A percentile compares a stretch with the other conserved stretches of the same genome.
phyloP scores from a whole-genome alignment of 2,113 vertebrate genomes.

The Dicrurus megarhynchus region DNA sequence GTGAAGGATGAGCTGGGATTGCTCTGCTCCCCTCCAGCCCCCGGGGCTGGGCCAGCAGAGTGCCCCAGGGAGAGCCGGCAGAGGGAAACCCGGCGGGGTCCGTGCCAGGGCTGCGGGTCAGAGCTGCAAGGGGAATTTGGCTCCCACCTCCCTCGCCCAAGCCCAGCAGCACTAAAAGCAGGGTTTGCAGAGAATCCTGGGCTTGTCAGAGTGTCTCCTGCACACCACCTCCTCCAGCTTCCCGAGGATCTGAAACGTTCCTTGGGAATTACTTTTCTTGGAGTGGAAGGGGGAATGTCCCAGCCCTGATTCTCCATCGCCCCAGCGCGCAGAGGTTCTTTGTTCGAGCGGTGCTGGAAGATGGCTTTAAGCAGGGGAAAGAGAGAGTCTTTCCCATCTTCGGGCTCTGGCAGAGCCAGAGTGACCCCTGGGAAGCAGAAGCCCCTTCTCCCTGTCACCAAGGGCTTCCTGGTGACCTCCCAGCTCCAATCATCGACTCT shows the following conservation, averaged over 20 bases:
- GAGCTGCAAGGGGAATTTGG: background rate
- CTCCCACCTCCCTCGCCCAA: background rate
- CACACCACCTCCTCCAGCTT: background rate
- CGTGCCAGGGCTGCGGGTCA: accelerated
- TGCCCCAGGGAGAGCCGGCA: background rate
- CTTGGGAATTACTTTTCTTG: background rate
- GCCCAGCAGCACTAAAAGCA: background rate
- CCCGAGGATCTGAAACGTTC: background rate
- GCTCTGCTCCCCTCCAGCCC: background rate
- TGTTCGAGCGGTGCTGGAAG: background rate
- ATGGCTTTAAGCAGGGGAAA: background rate
- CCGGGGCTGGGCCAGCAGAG: background rate
- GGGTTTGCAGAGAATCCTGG: background rate
- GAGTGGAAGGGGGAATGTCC: background rate
- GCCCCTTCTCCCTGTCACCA: background rate
- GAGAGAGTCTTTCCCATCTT: background rate
- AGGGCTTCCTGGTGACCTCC: background rate
- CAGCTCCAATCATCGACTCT: background rate
- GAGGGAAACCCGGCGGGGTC: accelerated
- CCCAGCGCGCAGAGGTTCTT: background rate
- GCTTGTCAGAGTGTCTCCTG: background rate
- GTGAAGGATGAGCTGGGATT: background rate
- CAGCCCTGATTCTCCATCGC: background rate
- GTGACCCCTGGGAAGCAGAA: background rate
- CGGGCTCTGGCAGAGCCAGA: background rate